Base-by-base conservation (phyloP, 2,888 invertebrate species). In the Stenotaenia linearis region DNA sequence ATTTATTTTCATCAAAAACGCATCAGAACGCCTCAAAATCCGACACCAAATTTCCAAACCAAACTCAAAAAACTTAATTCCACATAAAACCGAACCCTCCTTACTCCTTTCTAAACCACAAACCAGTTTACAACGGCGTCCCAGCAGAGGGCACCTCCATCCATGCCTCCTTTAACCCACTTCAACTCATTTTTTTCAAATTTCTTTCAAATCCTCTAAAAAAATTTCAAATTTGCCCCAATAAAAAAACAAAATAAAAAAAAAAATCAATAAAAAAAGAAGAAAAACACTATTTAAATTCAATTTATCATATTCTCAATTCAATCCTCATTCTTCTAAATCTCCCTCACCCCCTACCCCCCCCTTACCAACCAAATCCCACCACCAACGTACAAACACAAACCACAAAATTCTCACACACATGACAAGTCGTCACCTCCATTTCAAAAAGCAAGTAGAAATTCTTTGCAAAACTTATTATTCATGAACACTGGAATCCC, bases 401-500 rank as follows among this genome's bases (percentile, higher is more conserved):
- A 37, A 37, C 37, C 37, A 37, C 37, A 37, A 37, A 37, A n/a
- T n/a, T 37, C 15, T 37, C 37, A 37, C 37, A 37, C 37, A 37
- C 37, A 37, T 37, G 37, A 37, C 37, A 37, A 37, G 37, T 37
- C 37, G 37, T 37, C 37, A 37, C 32, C 56, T n/a, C 56, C 56
- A 1, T 4, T 56, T 23, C 18, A 1, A 56, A 56, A 56, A 56
- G 4, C 56, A 4, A 56, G 9, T 1, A 18, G 18, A 18, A 56
- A 21, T 4, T 21, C 3, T 4, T 56, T 56, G n/a, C 5, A 3
- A 12, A 45, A 15, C 18, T 56, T 56, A 56, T 56, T 56, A 56
- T 56, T 56, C 56, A 56, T 56, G 56, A 56, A 56, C 18, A 56
- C 56, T 56, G 56, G 56, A 56, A 56, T 56, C 56, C 56, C 37